phyloP scores from a whole-genome alignment of 2,888 invertebrate genomes.

The Lomographa bimaculata region DNA sequence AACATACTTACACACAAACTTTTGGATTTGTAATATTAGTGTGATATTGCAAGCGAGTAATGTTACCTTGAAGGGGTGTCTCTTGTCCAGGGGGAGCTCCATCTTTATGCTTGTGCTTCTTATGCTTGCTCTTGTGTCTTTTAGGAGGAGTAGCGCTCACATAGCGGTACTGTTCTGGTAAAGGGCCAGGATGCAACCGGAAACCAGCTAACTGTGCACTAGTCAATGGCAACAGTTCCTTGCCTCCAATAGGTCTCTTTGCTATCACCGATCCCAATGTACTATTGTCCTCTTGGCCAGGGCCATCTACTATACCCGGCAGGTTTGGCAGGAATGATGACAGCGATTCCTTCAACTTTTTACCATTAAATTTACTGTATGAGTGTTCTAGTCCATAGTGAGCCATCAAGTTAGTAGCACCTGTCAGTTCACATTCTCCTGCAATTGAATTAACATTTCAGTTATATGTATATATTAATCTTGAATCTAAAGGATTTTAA shows the following conservation, averaged over 20 bases:
- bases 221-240: constrained; percentile 92
- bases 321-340: constrained; percentile 97
- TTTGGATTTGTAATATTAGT: too few relatives aligned
- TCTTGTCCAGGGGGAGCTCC: constrained; percentile 91
- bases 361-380: constrained; percentile 98
- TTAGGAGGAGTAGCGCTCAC: constrained; percentile 96
- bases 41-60: too few relatives aligned
- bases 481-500: too few relatives aligned
- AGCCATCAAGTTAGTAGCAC: constrained; percentile 98
- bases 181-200: constrained; percentile 96
- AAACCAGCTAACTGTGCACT: constrained; percentile 96
- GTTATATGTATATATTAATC: too few relatives aligned
- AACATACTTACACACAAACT: too few relatives aligned
- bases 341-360: constrained; percentile 96
- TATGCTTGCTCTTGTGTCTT: constrained; percentile 97
- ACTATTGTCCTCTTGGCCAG: constrained; percentile 93
- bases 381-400: constrained; percentile 98
- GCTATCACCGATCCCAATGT: constrained; percentile 97
- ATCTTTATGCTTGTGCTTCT: constrained; percentile 96
- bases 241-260: constrained; percentile 95
- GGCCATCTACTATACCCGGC: constrained; percentile 97
- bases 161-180: constrained; percentile 97
- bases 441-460: constrained; percentile 39
- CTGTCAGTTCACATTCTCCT: constrained; percentile 97
- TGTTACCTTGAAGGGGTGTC: constrained; percentile 87